Conservation (phyloP, 2,797 vertebrate species). For the Columba guinea region DNA sequence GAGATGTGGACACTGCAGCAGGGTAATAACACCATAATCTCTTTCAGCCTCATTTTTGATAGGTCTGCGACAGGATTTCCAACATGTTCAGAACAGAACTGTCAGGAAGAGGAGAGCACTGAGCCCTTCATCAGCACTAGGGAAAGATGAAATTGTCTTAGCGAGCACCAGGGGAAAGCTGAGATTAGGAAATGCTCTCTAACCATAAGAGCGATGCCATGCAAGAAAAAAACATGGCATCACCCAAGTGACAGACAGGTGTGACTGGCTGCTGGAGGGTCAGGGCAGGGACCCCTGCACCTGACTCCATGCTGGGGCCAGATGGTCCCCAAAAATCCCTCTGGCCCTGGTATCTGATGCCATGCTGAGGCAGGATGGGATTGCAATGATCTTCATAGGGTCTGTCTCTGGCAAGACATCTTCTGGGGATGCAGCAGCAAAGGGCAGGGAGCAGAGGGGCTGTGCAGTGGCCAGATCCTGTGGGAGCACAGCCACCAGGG, state of each 20-base stretch:
- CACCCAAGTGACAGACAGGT: rapidly evolving
- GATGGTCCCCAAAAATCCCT: not conserved
- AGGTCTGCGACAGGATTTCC: not conserved
- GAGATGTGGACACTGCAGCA: not conserved
- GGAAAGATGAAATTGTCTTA: not conserved
- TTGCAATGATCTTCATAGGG: not conserved
- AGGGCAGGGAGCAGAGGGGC: not conserved
- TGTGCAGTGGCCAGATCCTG: rapidly evolving
- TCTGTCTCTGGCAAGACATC: not conserved
- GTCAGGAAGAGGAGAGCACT: not conserved
- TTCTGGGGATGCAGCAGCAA: not conserved
- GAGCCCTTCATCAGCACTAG: not conserved
- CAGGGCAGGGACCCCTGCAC: not conserved
- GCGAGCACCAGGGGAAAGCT: not conserved
- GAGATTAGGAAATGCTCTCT: not conserved
- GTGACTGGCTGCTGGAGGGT: rapidly evolving
- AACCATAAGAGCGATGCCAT: rapidly evolving
- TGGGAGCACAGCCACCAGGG: rapidly evolving
- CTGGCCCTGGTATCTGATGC: rapidly evolving
- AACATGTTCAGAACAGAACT: rapidly evolving
- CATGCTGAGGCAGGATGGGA: not conserved
- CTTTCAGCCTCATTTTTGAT: not conserved
- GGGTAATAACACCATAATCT: not conserved
- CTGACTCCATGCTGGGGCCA: not conserved
- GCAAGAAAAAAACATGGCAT: not conserved